Percentiles rank a stretch among this genome's conserved stretches.
phyloP scores from a whole-genome alignment of 1,140 invertebrate species.

The Drosophila lacertosa region DNA sequence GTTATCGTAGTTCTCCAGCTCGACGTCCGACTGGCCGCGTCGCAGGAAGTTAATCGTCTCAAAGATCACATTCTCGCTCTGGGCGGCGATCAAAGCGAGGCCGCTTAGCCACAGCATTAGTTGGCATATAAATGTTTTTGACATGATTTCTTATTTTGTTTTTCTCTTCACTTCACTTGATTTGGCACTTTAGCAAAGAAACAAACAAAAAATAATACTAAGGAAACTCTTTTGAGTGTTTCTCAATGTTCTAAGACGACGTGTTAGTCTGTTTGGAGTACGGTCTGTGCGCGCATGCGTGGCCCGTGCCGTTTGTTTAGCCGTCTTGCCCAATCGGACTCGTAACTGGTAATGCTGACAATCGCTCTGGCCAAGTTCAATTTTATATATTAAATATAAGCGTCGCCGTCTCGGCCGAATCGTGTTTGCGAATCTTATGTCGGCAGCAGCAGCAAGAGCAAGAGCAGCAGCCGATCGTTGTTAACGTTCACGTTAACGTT shows the following conservation, averaged over 20 bases:
- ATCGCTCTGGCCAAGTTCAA: conserved; percentile 73
- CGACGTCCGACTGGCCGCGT: conserved; percentile 60
- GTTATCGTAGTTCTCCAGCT: conserved; percentile 80
- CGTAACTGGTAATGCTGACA: conserved; percentile 77
- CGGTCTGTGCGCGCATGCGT: conserved; percentile 45
- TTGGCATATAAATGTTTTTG: conserved; percentile 17
- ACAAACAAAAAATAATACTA: conserved; percentile 22
- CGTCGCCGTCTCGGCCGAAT: conserved; percentile 40
- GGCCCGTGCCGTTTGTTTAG: conserved; percentile 34
- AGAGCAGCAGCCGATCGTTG: conserved; percentile 19
- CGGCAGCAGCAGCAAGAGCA: too few species aligned
- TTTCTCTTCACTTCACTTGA: conserved; percentile 37
- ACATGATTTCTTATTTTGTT: too few species aligned
- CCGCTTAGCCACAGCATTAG: conserved; percentile 24
- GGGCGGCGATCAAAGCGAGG: conserved; percentile 26
- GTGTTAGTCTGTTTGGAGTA: background rate
- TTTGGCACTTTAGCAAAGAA: conserved; percentile 32
- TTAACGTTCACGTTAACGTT: conserved; percentile 11
- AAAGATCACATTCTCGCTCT: conserved; percentile 73
- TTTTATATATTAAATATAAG: conserved; percentile 80
- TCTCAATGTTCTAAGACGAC: conserved; percentile 3
- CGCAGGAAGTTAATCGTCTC: conserved; percentile 76
- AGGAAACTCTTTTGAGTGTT: background rate
- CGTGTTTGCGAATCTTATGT: conserved; percentile 52
- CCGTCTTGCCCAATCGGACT: conserved; percentile 72